Evolutionary conservation across 2,113 vertebrate species (phyloP).

Genomic region (Cyrtonyx montezumae): DNA sequence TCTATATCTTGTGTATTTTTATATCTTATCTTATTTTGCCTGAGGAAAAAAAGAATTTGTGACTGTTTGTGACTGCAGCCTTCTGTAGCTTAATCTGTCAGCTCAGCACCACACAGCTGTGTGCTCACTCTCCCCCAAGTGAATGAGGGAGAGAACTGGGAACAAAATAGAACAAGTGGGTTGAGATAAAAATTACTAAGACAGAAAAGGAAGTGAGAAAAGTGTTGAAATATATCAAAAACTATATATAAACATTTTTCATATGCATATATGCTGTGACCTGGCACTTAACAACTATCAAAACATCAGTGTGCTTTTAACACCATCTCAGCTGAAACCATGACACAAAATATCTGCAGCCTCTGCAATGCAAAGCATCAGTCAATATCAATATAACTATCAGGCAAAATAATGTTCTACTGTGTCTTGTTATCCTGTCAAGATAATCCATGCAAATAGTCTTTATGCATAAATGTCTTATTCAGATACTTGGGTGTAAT

Average conservation of each 20-base stretch:
- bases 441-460: conserved; percentile 55
- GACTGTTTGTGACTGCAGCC: neutral
- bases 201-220: neutral
- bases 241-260: too few relatives aligned
- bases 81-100: neutral
- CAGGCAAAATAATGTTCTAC: conserved; percentile 22
- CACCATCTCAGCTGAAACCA: neutral
- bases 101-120: neutral
- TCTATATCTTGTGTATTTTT: neutral
- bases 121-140: neutral
- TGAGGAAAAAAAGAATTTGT: neutral
- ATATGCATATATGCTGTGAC: too few relatives aligned
- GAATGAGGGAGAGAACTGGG: neutral
- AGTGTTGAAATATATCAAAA: neutral
- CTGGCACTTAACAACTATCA: neutral
- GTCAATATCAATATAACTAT: neutral
- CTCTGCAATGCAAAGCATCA: neutral
- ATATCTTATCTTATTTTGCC: neutral
- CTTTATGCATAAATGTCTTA: conserved; percentile 67
- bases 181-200: neutral
- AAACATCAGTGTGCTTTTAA: neutral
- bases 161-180: neutral
- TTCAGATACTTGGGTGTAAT: conserved; percentile 71
- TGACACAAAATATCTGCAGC: neutral
- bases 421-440: conserved; percentile 56